A percentile compares a stretch with the other conserved stretches of the same genome.
These are phyloP conservation scores for Dipus sagitta DNA, from an alignment of 2,797 vertebrate species.

Conservation along the genomic window DNA sequence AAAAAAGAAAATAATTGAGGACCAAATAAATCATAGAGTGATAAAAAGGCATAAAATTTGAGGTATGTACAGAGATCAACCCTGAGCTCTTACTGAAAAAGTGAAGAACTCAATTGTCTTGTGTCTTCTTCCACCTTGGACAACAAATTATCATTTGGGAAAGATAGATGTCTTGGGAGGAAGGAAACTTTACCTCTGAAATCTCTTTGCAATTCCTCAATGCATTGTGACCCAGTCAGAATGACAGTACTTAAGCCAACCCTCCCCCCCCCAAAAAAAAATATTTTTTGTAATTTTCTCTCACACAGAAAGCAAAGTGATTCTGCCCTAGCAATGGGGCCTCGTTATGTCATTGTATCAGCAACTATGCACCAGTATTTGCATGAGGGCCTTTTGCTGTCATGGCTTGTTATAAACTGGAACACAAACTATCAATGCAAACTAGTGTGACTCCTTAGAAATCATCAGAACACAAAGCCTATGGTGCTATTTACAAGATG, in stretches of 20 bases:
- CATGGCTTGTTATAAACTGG: background rate
- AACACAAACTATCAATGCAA: background rate
- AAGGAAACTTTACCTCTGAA: background rate
- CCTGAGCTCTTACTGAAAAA: background rate
- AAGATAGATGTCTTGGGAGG: background rate
- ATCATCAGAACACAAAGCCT: constrained; percentile 61
- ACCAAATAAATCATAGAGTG: background rate
- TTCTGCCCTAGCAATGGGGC: background rate
- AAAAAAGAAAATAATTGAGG: background rate
- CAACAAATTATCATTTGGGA: background rate
- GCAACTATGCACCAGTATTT: background rate
- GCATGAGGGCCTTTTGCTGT: background rate
- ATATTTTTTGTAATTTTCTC: background rate
- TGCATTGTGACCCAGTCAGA: background rate
- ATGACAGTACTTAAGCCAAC: background rate
- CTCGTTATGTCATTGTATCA: background rate
- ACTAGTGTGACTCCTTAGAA: constrained; percentile 57
- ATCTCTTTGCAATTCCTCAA: background rate
- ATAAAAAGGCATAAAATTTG: background rate
- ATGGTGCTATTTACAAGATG: constrained; percentile 33
- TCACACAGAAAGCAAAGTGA: background rate
- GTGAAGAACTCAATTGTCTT: background rate
- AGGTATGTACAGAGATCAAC: background rate
- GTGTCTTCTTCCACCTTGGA: background rate
- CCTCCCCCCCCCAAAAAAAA: background rate